Base-by-base conservation (phyloP, 1,140 invertebrate species). In the Psix sp. region DNA sequence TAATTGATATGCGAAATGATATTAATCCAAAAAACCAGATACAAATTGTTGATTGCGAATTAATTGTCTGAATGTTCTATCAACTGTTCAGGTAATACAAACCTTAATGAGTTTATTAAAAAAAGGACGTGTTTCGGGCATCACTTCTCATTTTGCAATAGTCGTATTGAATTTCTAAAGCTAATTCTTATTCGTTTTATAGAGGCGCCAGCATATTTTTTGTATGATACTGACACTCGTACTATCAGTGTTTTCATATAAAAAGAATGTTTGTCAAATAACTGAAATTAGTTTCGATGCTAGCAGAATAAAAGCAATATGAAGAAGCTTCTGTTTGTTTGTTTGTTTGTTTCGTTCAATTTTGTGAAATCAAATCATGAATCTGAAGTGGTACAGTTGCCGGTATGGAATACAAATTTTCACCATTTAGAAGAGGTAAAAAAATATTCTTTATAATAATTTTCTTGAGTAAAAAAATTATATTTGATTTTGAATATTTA, bases 191-290 rank as follows among this genome's bases (percentile, higher is more conserved):
- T 52, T 45, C 7, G 38, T 39, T 68, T 39, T 46, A 79, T 82
- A 75, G 67, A 76, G 80, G 80, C 71, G 77, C 80, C 81, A 81
- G 80, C 79, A 83, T 82, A 20, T 54, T 48, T 60, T 72, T 77
- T 42, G 21, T 66, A 13, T 40, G 62, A 66, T 66, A 66, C 33
- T 40, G 4, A 20, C 17, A 42, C 17, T 24, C 31, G 15, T 15
- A n/a, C 15, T 40, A 39, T 45, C 67, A 62, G 10, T 6, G n/a
- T 33, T 46, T 24, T 24, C 20, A 11, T 80, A 80, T 77, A 82
- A 77, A 78, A 79, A 67, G 60, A 73, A 45, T 57, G 46, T 62
- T 46, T 42, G 9, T 46, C 43, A 29, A 43, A 45, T 72, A 52
- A 3, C n/a, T 21, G 36, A 59, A 82, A 65, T 82, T 73, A 3